These are phyloP conservation scores for Lates japonicus DNA, from an alignment of 2,797 vertebrate genomes.

Conservation along the genomic window DNA sequence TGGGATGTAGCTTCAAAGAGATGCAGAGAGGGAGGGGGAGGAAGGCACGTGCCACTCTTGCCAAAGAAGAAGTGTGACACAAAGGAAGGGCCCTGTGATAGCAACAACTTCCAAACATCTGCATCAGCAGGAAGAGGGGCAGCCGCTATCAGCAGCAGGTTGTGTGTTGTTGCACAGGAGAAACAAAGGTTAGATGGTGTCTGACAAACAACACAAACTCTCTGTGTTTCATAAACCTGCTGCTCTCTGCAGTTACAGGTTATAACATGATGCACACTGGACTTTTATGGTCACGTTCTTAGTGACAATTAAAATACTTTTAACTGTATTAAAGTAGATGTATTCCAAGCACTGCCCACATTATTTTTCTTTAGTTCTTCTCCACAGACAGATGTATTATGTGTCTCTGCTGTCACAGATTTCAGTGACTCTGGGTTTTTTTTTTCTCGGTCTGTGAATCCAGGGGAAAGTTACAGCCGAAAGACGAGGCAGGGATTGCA, in stretches of 20 bases:
- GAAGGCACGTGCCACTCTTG: constrained; percentile 28
- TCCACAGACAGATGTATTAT: neutral
- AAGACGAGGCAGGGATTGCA: constrained; percentile 56
- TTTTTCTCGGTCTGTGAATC: neutral
- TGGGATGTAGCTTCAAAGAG: constrained; percentile 22
- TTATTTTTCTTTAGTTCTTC: no score
- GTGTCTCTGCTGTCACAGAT: neutral
- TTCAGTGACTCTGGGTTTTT: no score
- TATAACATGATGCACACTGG: neutral
- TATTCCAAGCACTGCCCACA: no score
- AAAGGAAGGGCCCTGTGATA: constrained; percentile 63
- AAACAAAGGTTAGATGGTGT: constrained; percentile 9
- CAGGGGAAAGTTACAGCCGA: constrained; percentile 7
- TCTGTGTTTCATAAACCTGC: neutral
- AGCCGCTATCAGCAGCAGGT: constrained; percentile 1
- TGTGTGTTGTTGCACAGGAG: constrained; percentile 17
- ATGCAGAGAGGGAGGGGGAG: neutral
- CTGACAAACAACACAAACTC: constrained; percentile 1
- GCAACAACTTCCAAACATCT: constrained; percentile 79
- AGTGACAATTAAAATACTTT: neutral
- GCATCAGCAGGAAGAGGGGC: constrained; percentile 60
- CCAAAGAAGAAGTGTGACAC: constrained; percentile 61
- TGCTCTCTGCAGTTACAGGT: constrained; percentile 10
- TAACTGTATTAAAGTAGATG: neutral
- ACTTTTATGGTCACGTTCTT: neutral